phyloP scores from a whole-genome alignment of 2,113 vertebrate species.

The Melanerpes formicivorus region DNA sequence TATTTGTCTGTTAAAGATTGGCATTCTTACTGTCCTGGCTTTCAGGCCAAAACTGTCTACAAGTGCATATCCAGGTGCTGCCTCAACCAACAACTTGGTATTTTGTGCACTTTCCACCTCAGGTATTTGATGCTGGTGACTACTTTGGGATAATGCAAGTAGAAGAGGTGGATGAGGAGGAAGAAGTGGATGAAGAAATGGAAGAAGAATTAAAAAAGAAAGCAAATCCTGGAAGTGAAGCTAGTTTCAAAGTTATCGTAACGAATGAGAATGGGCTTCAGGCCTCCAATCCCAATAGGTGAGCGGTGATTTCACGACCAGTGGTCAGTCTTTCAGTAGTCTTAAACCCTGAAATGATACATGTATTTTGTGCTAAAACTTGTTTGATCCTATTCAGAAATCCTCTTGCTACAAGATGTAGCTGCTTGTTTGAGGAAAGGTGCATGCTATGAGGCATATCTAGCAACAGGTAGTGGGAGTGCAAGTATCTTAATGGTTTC shows the following conservation, averaged over 20 bases:
- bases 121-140: constrained; percentile 95
- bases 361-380: not conserved
- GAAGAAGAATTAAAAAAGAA: constrained; percentile 49
- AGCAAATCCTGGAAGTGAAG: constrained; percentile 66
- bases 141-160: constrained; percentile 94
- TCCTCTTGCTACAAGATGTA: not conserved
- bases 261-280: constrained; percentile 86
- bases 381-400: not conserved
- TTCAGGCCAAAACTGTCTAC: not conserved
- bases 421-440: not conserved
- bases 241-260: constrained; percentile 87
- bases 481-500: not conserved
- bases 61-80: not conserved
- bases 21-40: too few species aligned
- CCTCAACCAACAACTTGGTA: not conserved
- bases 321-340: not conserved
- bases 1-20: not conserved
- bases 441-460: not conserved
- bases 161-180: constrained; percentile 76
- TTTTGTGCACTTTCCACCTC: not conserved
- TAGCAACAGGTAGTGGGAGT: not conserved
- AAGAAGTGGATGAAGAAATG: constrained; percentile 55
- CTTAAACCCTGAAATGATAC: not conserved
- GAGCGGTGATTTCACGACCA: not conserved
- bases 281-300: constrained; percentile 84